phyloP scores from a whole-genome alignment of 2,113 vertebrate species.

The Melanerpes aurifrons region DNA sequence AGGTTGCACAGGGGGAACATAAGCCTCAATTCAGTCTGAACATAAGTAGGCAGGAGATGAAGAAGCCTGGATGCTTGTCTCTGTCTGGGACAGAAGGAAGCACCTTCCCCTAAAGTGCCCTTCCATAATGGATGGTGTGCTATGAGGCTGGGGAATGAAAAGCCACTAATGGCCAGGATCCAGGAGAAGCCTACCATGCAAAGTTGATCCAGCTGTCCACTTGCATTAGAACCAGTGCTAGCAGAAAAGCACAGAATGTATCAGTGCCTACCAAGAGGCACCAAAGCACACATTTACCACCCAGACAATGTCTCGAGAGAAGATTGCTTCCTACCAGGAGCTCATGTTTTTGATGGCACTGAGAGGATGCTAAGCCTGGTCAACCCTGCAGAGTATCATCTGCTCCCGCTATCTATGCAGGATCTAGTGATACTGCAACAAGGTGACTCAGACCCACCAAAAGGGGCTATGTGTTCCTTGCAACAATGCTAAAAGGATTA shows the following conservation, averaged over 20 bases:
- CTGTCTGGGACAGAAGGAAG: not conserved
- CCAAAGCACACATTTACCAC: not conserved
- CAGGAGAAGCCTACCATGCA: not conserved
- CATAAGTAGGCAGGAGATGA: not conserved
- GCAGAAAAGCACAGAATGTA: not conserved
- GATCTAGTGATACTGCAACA: not conserved
- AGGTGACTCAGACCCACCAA: not conserved
- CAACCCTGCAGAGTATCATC: not conserved
- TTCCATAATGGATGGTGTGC: fast-evolving
- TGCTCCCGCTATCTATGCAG: not conserved
- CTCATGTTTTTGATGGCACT: fast-evolving
- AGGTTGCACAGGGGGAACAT: fast-evolving
- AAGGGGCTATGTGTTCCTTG: not conserved
- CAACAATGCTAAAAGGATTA: not conserved
- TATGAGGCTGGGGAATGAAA: not conserved
- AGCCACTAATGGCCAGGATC: not conserved
- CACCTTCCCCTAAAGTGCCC: not conserved
- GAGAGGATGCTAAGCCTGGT: not conserved
- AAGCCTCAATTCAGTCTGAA: not conserved
- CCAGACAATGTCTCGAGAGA: not conserved
- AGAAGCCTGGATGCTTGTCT: not conserved
- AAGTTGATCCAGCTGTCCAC: not conserved
- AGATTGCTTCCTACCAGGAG: not conserved
- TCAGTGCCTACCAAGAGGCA: not conserved
- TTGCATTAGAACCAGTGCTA: not conserved